Conservation (phyloP, 2,888 invertebrate species). For the Apamea crenata region DNA sequence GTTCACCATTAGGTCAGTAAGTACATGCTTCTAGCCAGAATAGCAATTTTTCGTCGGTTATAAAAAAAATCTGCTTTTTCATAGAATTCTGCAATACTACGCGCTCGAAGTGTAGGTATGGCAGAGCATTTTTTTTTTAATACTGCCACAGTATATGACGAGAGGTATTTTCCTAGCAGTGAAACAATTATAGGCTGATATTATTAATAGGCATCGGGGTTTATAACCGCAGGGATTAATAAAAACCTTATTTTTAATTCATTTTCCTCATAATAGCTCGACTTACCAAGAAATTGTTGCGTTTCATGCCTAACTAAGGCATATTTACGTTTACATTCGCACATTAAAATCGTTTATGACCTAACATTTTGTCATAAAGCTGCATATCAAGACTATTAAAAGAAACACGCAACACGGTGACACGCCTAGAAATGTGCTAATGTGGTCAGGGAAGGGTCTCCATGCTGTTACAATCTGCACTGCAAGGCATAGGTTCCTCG, state of each 20-base stretch:
- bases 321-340: slow-evolving; percentile 53
- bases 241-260: neutral
- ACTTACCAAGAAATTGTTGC: slow-evolving; percentile 12
- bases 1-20: too few relatives aligned
- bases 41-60: too few relatives aligned
- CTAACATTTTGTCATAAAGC: slow-evolving; percentile 73
- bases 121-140: too few relatives aligned
- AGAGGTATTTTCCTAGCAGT: too few relatives aligned
- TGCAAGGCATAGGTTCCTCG: neutral
- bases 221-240: neutral
- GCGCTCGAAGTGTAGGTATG: too few relatives aligned
- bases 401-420: slow-evolving; percentile 70
- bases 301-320: slow-evolving; percentile 16
- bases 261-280: neutral
- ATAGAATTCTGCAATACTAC: too few relatives aligned
- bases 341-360: slow-evolving; percentile 69
- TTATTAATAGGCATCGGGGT: neutral
- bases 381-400: slow-evolving; percentile 72
- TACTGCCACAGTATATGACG: too few relatives aligned
- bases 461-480: neutral
- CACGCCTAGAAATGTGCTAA: slow-evolving; percentile 48
- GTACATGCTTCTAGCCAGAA: too few relatives aligned
- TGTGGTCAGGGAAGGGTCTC: neutral
- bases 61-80: too few relatives aligned
- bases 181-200: neutral